Percentiles rank a stretch among this genome's conserved stretches.
phyloP scores from a whole-genome alignment of 2,797 vertebrate genomes.

The Amphiprion clarkii region DNA sequence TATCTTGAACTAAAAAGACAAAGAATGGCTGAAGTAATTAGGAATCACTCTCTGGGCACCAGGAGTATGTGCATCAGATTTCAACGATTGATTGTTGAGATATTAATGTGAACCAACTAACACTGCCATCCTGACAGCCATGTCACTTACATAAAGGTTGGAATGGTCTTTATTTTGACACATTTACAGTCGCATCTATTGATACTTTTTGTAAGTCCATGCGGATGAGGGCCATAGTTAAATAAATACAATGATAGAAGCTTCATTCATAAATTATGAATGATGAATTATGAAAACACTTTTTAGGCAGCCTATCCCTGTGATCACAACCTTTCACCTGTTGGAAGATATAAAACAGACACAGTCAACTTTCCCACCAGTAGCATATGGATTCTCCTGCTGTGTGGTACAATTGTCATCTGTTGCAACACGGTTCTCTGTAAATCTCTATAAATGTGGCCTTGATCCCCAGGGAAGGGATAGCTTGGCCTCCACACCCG shows the following conservation, averaged over 20 bases:
- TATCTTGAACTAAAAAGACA: too few relatives aligned
- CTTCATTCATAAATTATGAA: neutral
- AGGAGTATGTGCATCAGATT: too few relatives aligned
- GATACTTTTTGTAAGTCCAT: neutral
- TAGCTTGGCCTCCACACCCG: constrained; percentile 52
- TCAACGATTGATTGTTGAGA: neutral
- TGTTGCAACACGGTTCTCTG: constrained; percentile 56
- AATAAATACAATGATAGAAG: neutral
- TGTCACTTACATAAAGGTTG: too few relatives aligned
- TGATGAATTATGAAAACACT: neutral
- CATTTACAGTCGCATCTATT: neutral
- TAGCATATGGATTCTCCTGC: constrained; percentile 24
- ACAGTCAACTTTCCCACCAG: constrained; percentile 20
- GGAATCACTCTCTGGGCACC: neutral
- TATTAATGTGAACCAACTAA: too few relatives aligned
- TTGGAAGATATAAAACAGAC: neutral
- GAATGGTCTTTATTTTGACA: too few relatives aligned
- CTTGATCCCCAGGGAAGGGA: constrained; percentile 67
- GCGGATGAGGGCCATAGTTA: neutral
- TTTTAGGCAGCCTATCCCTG: neutral
- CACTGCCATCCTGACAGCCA: too few relatives aligned
- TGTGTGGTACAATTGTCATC: constrained; percentile 57
- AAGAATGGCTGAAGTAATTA: neutral
- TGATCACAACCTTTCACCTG: constrained; percentile 25
- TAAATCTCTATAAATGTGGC: constrained; percentile 74